Base-by-base conservation (phyloP, 2,888 invertebrate species). In the Nomada hirtipes region DNA sequence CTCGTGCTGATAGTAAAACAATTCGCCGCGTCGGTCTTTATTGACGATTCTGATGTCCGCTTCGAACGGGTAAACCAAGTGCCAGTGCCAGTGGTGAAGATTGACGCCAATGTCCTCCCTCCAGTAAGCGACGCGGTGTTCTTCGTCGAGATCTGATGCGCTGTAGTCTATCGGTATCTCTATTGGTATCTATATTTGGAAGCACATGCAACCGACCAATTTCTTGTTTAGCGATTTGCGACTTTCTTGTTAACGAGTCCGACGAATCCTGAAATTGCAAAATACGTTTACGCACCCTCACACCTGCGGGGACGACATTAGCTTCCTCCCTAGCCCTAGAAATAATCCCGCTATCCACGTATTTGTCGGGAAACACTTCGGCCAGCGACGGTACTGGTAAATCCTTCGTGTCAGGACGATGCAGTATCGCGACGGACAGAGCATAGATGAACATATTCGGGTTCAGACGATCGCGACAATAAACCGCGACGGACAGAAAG, bases 1-100 rank as follows among this genome's bases (percentile, higher is more conserved):
- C 90, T 97, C 95, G 89, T 97, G 97, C 97, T 97, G 97, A 90
- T 97, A 97, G 90, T 96, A 97, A 94, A 97, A 97, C 23, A 97
- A 95, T 91, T 97, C 97, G 0, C 97, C 97, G 3, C 97, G 95
- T 10, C 97, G 94, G 94, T 97, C 97, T 91, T 97, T 97, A 67
- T 95, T 95, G 9, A 97, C 97, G 55, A 97, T 95, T 55, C 94
- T 93, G 86, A 95, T 94, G 0, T 95, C 94, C 0, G 96, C 95
- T 86, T 96, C 96, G 93, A 96, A 96, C 0, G 98, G 98, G 93
- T 98, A 98, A 2, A 98, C 97, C 86, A 98, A 95, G 93, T 98
- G 98, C 98, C 98, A 98, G 92, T 98, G 98, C 98, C 98, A 98
- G 92, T 98, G 98, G 93, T 98, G 98, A 69, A 97, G 96, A 94